Conservation (phyloP, 2,888 invertebrate genomes). For the Lepidocyrtinus sp. region DNA sequence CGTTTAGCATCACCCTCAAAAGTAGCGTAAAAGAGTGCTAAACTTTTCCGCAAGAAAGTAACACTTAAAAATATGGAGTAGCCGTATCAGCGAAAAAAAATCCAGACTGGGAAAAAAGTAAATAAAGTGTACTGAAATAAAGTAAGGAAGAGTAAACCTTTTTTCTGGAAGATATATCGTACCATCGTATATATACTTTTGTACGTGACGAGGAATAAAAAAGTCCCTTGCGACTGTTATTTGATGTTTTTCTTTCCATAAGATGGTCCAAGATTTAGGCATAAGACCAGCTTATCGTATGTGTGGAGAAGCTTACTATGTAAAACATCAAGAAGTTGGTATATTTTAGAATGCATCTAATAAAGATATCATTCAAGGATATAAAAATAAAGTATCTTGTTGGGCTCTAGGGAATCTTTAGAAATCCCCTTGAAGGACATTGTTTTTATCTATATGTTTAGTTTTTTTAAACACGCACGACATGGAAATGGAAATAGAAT, state of each 20-base stretch:
- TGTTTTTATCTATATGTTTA: no score
- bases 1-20: no score
- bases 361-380: slow-evolving; percentile 23
- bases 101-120: no score
- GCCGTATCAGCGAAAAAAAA: no score
- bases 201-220: neutral
- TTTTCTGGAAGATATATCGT: neutral
- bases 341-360: slow-evolving; percentile 22
- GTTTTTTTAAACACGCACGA: no score
- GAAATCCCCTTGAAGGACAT: slow-evolving; percentile 11
- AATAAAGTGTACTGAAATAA: no score
- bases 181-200: slow-evolving; percentile 7
- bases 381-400: slow-evolving; percentile 30
- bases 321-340: no score
- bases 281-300: neutral
- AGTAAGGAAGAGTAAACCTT: neutral
- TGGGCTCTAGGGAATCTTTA: slow-evolving; percentile 25
- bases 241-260: neutral
- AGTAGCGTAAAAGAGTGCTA: no score
- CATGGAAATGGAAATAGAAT: no score
- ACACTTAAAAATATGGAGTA: no score
- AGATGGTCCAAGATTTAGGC: neutral
- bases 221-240: neutral
- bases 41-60: no score
- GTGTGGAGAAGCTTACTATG: no score